These are phyloP conservation scores for Syngnathus rostellatus DNA, from an alignment of 2,797 vertebrate genomes.

Conservation along the genomic window DNA sequence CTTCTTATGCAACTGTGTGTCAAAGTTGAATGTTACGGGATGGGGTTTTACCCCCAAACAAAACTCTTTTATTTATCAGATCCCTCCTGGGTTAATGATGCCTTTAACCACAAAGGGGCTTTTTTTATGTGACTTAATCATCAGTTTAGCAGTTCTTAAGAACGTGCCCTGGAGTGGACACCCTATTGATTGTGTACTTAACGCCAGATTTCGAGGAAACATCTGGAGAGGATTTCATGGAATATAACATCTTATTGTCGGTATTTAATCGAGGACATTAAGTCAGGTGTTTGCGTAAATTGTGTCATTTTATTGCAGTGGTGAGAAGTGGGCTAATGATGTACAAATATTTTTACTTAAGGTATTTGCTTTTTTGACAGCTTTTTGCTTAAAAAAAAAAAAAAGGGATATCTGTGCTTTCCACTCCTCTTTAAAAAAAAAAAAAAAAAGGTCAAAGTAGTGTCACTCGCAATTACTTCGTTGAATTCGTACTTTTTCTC, in stretches of 20 bases:
- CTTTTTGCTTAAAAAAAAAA: too few species aligned
- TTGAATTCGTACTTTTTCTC: neutral
- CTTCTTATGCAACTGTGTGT: neutral
- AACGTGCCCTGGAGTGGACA: neutral
- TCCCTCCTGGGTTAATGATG: neutral
- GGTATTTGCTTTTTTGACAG: too few species aligned
- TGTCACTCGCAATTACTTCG: too few species aligned
- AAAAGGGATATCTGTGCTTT: too few species aligned
- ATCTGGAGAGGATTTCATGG: constrained; percentile 10
- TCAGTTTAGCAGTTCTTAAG: neutral
- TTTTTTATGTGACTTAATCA: neutral
- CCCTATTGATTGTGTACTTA: neutral
- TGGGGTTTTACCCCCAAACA: neutral
- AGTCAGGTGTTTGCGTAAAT: constrained; percentile 22
- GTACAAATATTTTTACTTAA: too few species aligned
- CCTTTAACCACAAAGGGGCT: neutral
- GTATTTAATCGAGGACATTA: constrained; percentile 24
- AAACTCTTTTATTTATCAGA: neutral
- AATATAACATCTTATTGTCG: constrained; percentile 13
- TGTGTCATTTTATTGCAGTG: constrained; percentile 6
- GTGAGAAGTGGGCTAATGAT: too few species aligned
- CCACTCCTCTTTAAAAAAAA: too few species aligned
- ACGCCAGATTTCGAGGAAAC: neutral
- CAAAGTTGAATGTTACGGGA: neutral
- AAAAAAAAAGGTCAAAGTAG: too few species aligned